Evolutionary conservation across 2,888 invertebrate species (phyloP), one percentile per base, ranked within the genome.

Genomic region (Cactoblastis cactorum): DNA sequence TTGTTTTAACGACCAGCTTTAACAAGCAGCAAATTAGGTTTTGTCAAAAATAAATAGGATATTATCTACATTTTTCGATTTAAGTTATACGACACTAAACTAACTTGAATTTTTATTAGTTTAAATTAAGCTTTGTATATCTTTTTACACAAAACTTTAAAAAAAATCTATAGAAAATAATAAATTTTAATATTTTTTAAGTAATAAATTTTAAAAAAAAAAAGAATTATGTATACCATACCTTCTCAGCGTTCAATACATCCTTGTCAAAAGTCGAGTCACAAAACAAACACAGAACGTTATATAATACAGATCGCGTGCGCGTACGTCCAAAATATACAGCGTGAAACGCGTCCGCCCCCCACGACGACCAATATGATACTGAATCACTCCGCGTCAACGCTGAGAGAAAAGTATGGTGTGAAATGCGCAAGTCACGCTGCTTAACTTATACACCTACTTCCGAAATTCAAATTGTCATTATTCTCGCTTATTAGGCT

Each of bases 391-490:
- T 76, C 76, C 75, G 62, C 71, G 74, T 74, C 71, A 74, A 69
- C 66, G 61, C 64, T 71, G 69, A 75, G 74, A 75, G 63, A 65
- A 68, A 72, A 75, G 74, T 74, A 72, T 71, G 66, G 82, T 79
- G 77, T 79, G 82, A 85, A 84, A 85, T 87, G 88, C 87, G 87
- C 85, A 87, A 86, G 83, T 87, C 88, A 86, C 81, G 73, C 75
- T 67, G 71, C 74, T 77, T 80, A 80, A 83, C 80, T 83, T 82
- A 80, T 77, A 74, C 72, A 73, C 74, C 77, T 77, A 80, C 79
- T 83, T 81, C 80, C 74, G 67, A 81, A 83, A 77, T 82, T 80
- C 76, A 78, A 81, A 81, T 77, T 75, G 78, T 76, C 77, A 79
- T 79, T 77, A 75, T 74, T 77, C 62, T 61, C 57, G 69, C 69